Evolutionary conservation across 2,113 vertebrate species (phyloP), one percentile per base, ranked within the genome.

Genomic region (Trematomus loennbergii): DNA sequence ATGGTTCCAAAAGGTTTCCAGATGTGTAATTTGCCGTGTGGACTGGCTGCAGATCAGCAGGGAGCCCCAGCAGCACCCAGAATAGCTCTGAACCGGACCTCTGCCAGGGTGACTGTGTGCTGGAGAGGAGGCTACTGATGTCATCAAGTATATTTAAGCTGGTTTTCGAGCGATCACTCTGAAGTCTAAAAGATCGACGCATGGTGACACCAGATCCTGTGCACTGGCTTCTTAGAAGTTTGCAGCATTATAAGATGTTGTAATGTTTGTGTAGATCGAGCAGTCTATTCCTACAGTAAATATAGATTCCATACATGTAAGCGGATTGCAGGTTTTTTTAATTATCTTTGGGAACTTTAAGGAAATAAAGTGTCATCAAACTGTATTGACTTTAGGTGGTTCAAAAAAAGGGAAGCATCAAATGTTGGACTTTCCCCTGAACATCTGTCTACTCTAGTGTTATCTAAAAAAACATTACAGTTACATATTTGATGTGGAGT

Each of bases 11-110:
- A 75, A 59, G 46, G n/a, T 57, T 71, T 77, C 72, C 65, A 68
- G 67, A 88, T 73, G 63, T 87, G 63, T 83, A 60, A 83, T 83
- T 87, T 89, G 25, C 48, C 73, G 57, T 40, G 66, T 50, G 9
- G 61, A 80, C 81, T 40, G 43, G 49, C 69, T 75, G 50, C 25
- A 75, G 59, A n/a, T 17, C 67, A 78, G 20, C 59, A 60, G 54
- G 22, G n/a, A 75, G 59, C 20, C 11, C 66, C 67, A 58, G 57
- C 12, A 52, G 17, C 29, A 65, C 53, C 74, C 20, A 71, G 45
- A 87, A 83, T 71, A 88, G 64, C 60, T 72, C 29, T 43, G 53
- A 66, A 69, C 33, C 8, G 4, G 67, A 82, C 16, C 25, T 53
- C 16, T 46, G 52, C 75, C 75, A 55, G 16, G 8, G 40, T 33